Evolutionary conservation across 2,797 vertebrate genomes (phyloP), one percentile per base, ranked within the genome.

Genomic region (Glyptemys insculpta): DNA sequence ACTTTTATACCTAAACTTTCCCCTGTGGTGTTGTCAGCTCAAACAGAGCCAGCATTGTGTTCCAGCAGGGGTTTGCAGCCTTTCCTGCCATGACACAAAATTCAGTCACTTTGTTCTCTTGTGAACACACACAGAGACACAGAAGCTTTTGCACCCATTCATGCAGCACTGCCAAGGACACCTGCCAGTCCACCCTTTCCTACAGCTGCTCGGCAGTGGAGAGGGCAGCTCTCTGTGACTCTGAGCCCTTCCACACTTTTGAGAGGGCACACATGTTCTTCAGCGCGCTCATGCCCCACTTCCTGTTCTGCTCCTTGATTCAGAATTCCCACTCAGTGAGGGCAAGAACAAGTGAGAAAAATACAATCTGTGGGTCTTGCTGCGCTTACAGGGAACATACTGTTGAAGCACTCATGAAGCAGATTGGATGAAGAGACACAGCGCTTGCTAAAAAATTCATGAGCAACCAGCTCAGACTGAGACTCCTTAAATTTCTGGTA

Each of bases 201-300:
- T 31, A 41, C 68, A 72, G 10, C 68, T 72, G 37, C n/a, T 68
- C 10, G 34, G n/a, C n/a, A 41, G 21, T 6, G 18, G n/a, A 3
- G 3, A 41, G 21, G n/a, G 19, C 68, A 41, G 37, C 19, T 41
- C 12, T 8, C 0, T 0, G 2, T 15, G 62, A 65, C 5, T 4
- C 49, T 37, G 79, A 62, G 78, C 23, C 7, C 68, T 72, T 21
- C 65, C 65, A 62, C 59, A 41, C 65, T 72, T 72, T 37, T 41
- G 65, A 23, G 65, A 1, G 31, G 14, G 11, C 68, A 56, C 49
- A 14, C 37, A 68, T 80, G 47, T 57, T 78, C 25, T 74, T 80
- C 81, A 52, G 49, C 11, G 74, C 56, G 88, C n/a, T 34, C 59
- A 62, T 62, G 31, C 65, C 29, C 15, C 34, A 65, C 8, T n/a